A percentile compares a stretch with the other conserved stretches of the same genome.
phyloP scores from a whole-genome alignment of 2,113 vertebrate species.

The Callocephalon fimbriatum region DNA sequence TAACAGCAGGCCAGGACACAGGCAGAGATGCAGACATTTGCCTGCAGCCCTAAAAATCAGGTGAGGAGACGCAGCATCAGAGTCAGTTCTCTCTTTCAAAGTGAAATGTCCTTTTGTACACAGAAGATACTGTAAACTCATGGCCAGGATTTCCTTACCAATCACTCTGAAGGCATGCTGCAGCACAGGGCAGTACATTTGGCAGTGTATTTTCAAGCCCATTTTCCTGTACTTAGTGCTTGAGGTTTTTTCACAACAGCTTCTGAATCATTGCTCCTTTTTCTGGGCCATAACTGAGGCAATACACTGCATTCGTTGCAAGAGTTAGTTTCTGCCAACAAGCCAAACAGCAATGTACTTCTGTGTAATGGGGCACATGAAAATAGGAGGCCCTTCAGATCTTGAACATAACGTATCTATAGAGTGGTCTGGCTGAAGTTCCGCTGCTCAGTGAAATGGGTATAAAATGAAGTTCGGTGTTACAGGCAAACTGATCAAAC shows the following conservation, averaged over 20 bases:
- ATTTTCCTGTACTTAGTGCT: not conserved
- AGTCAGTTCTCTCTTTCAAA: not conserved
- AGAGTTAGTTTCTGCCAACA: not conserved
- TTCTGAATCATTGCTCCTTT: not conserved
- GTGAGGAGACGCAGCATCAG: accelerated
- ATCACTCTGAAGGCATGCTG: not conserved
- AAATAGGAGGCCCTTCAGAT: not conserved
- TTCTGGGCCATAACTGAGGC: not conserved
- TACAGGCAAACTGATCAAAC: accelerated
- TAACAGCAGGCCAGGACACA: not conserved
- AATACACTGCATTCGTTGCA: not conserved
- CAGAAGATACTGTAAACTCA: not conserved
- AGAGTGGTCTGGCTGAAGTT: not conserved
- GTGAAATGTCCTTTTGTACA: not conserved
- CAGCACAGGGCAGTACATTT: not conserved
- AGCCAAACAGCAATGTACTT: not conserved
- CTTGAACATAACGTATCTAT: accelerated
- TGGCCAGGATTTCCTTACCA: constrained; percentile 19
- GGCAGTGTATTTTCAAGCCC: constrained; percentile 44
- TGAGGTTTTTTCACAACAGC: not conserved
- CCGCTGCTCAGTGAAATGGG: not conserved
- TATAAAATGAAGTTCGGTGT: not conserved
- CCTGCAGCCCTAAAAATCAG: not conserved
- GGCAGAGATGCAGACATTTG: not conserved
- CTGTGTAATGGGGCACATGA: not conserved